Percentiles rank a stretch among this genome's conserved stretches.
Conservation (phyloP, 2,888 invertebrate species). For the Rutpela maculata region DNA sequence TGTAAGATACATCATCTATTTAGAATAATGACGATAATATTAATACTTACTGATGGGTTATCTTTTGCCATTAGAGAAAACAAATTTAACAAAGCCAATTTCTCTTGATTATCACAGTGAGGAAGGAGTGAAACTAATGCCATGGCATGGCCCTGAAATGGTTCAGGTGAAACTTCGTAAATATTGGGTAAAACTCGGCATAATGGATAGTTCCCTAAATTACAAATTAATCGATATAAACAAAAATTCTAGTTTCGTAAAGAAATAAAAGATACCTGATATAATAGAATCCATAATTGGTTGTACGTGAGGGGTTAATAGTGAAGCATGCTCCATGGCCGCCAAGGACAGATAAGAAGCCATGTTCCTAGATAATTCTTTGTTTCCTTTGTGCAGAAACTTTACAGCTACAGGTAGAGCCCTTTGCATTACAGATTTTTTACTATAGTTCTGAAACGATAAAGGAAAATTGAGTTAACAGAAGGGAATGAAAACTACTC, state of each 20-base stretch:
- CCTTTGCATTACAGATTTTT: slow-evolving; percentile 85
- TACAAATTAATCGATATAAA: slow-evolving; percentile 58
- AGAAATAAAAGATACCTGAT: slow-evolving; percentile 77
- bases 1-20: not conserved
- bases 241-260: slow-evolving; percentile 18
- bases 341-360: slow-evolving; percentile 94
- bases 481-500: too few relatives aligned
- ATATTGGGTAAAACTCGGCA: slow-evolving; percentile 93
- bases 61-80: slow-evolving; percentile 89
- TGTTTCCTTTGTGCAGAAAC: slow-evolving; percentile 92
- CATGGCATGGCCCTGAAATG: slow-evolving; percentile 89
- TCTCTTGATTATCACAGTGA: slow-evolving; percentile 90
- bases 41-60: slow-evolving; percentile 81
- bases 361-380: slow-evolving; percentile 91
- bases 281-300: slow-evolving; percentile 94
- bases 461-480: slow-evolving; percentile 8
- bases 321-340: slow-evolving; percentile 91
- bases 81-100: slow-evolving; percentile 87
- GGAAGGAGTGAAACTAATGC: slow-evolving; percentile 87
- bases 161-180: slow-evolving; percentile 91
- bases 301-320: slow-evolving; percentile 91
- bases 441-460: slow-evolving; percentile 80
- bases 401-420: slow-evolving; percentile 94
- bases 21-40: not conserved
- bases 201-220: slow-evolving; percentile 89